phyloP scores from a whole-genome alignment of 2,113 vertebrate genomes.

The Proteles cristata region DNA sequence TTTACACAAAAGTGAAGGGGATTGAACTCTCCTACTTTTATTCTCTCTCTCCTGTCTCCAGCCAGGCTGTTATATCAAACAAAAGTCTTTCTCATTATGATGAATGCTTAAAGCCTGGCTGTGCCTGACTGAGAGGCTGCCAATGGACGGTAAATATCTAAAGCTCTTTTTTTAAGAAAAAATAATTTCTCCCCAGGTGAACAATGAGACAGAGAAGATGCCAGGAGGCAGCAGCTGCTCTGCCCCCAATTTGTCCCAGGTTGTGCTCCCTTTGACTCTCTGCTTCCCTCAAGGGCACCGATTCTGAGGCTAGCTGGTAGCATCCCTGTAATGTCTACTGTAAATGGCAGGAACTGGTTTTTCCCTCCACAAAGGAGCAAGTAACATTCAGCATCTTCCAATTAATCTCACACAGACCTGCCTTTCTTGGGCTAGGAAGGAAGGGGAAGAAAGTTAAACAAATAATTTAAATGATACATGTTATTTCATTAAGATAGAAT shows the following conservation, averaged over 20 bases:
- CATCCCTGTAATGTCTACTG: not conserved
- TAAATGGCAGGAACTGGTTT: not conserved
- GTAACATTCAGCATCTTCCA: not conserved
- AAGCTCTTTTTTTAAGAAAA: conserved; percentile 37
- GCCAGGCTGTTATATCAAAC: conserved; percentile 35
- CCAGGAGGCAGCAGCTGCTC: not conserved
- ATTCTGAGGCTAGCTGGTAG: not conserved
- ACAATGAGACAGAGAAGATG: not conserved
- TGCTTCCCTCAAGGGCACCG: not conserved
- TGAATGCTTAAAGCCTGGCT: conserved; percentile 50
- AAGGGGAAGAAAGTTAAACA: not conserved
- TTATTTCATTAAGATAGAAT: not conserved
- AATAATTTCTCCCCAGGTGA: conserved; percentile 67
- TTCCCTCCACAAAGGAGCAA: not conserved
- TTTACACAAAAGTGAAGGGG: conserved; percentile 46
- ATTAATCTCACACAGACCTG: not conserved
- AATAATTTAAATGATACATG: not conserved
- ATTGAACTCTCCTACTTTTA: not conserved
- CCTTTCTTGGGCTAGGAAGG: not conserved
- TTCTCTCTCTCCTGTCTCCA: not conserved
- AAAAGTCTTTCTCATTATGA: conserved; percentile 62
- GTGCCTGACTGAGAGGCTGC: conserved; percentile 13
- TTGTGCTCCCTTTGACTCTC: not conserved
- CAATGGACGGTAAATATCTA: conserved; percentile 48
- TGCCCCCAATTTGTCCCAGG: conserved; percentile 54